Conservation (phyloP, 2,113 vertebrate genomes). For the Menura novaehollandiae region DNA sequence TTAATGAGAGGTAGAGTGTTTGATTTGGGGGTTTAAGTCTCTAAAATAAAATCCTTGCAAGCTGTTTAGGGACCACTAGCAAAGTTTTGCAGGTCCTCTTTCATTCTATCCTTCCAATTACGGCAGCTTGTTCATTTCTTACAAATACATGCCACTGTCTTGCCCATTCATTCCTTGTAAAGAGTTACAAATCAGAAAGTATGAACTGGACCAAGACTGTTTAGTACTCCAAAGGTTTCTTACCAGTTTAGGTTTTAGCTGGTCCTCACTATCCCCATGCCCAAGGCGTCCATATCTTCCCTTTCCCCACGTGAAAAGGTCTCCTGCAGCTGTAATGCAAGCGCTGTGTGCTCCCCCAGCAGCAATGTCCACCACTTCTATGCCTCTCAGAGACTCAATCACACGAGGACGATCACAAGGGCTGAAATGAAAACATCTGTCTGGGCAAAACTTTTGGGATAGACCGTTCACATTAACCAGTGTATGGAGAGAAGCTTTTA, state of each 20-base stretch:
- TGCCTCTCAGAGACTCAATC: conserved; percentile 91
- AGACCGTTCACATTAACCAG: neutral
- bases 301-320: conserved; percentile 98
- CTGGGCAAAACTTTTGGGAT: neutral
- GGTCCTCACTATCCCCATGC: conserved; percentile 96
- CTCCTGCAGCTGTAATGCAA: conserved; percentile 92
- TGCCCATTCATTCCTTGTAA: neutral
- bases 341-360: conserved; percentile 96
- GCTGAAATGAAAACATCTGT: conserved; percentile 66
- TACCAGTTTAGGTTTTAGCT: conserved; percentile 96
- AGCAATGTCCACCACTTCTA: conserved; percentile 94
- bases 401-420: conserved; percentile 97
- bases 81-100: neutral
- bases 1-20: neutral
- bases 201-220: neutral
- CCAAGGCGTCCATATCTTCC: conserved; percentile 94
- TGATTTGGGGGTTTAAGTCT: neutral
- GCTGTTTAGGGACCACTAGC: neutral
- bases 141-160: neutral
- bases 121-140: neutral
- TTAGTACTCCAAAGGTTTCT: neutral
- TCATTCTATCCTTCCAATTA: neutral
- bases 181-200: neutral
- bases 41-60: neutral
- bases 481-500: neutral